Evolutionary conservation across 2,797 vertebrate species (phyloP).

Genomic region (Falco columbarius): DNA sequence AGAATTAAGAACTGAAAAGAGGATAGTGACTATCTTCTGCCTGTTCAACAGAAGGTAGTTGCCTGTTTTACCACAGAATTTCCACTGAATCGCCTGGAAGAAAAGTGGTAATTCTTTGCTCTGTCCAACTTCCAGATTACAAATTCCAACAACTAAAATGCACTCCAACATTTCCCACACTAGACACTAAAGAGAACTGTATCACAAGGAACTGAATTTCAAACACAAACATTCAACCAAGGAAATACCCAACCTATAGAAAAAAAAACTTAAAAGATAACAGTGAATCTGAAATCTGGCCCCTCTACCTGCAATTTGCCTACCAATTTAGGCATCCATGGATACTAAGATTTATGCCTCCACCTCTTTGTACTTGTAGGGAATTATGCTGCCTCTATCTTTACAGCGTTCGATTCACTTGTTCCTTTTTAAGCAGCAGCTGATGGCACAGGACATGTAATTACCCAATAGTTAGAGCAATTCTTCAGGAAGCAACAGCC

Average conservation of each 20-base stretch:
- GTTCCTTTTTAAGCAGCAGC: background rate
- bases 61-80: background rate
- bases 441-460: background rate
- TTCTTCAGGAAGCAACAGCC: background rate
- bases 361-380: background rate
- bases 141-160: background rate
- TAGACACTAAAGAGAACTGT: background rate
- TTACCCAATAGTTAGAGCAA: background rate
- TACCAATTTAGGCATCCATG: background rate
- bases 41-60: background rate
- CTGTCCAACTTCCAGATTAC: background rate
- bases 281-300: background rate
- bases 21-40: background rate
- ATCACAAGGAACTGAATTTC: background rate
- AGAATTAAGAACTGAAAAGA: background rate
- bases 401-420: background rate
- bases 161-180: fast-evolving
- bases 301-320: background rate
- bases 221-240: background rate
- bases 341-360: background rate
- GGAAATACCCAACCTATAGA: background rate
- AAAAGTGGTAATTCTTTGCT: background rate
- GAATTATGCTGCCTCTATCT: background rate
- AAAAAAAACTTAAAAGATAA: background rate
- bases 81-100: background rate